These are phyloP conservation scores for Lateolabrax maculatus DNA, from an alignment of 2,797 vertebrate genomes.

Conservation along the genomic window DNA sequence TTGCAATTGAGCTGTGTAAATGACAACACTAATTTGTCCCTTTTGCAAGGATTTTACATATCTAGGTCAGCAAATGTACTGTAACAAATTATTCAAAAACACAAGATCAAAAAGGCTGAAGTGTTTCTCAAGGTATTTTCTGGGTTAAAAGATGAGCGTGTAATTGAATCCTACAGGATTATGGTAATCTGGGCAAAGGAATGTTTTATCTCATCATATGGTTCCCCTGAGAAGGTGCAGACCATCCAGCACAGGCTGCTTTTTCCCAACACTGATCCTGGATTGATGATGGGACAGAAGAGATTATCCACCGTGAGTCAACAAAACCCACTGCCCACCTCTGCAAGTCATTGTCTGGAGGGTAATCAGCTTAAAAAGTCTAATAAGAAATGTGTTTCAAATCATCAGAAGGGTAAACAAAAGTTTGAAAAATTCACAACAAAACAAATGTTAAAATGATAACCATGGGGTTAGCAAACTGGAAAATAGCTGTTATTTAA, in stretches of 20 bases:
- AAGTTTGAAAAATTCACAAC: background rate
- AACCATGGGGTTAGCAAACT: background rate
- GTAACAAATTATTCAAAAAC: conserved; percentile 25
- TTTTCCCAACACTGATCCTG: conserved; percentile 34
- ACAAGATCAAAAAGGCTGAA: conserved; percentile 29
- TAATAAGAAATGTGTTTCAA: conserved; percentile 14
- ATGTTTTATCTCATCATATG: conserved; percentile 57
- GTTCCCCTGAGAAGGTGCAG: conserved; percentile 32
- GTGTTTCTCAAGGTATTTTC: conserved; percentile 38
- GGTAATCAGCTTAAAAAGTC: conserved; percentile 29
- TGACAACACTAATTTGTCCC: conserved; percentile 22
- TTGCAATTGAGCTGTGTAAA: conserved; percentile 16
- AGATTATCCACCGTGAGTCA: conserved; percentile 30
- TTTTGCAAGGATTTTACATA: conserved; percentile 16
- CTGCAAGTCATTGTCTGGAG: conserved; percentile 9
- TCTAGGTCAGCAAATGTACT: conserved; percentile 42
- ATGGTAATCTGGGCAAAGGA: conserved; percentile 58
- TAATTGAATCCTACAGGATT: conserved; percentile 47
- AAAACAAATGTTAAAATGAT: background rate
- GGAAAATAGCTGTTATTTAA: too few relatives aligned
- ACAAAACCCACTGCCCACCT: background rate
- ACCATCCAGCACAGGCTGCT: background rate
- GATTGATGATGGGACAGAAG: conserved; percentile 35
- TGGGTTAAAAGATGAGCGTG: conserved; percentile 46
- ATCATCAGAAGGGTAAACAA: background rate